Conservation (phyloP, 2,888 invertebrate genomes). For the Drosophila melanosoma region DNA sequence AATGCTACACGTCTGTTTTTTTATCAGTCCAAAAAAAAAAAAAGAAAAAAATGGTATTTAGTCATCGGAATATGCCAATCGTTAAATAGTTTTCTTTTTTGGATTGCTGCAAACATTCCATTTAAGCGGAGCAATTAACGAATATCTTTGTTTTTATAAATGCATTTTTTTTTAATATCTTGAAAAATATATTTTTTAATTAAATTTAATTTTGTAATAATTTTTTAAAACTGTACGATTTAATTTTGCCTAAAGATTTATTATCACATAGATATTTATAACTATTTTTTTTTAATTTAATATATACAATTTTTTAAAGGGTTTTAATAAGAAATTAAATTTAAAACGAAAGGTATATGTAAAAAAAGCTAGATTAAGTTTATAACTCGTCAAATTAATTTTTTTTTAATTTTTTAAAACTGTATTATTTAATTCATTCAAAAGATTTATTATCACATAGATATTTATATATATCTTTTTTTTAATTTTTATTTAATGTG, state of each 20-base stretch:
- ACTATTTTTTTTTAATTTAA: not conserved
- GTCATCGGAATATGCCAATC: constrained; percentile 20
- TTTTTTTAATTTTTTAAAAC: too few relatives aligned
- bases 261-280: not conserved
- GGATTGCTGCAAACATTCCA: not conserved
- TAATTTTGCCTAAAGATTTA: not conserved
- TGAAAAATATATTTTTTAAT: not conserved
- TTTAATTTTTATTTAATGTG: not conserved
- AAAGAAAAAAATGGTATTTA: constrained; percentile 1
- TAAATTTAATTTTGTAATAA: not conserved
- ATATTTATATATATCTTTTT: not conserved
- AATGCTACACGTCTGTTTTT: constrained; percentile 17
- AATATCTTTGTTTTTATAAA: not conserved
- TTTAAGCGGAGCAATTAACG: not conserved
- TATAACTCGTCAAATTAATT: not conserved
- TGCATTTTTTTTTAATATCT: not conserved
- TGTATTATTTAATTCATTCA: not conserved
- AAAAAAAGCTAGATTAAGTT: not conserved
- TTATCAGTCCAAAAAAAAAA: constrained; percentile 12
- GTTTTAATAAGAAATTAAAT: not conserved
- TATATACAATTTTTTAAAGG: not conserved
- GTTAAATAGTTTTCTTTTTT: constrained; percentile 5
- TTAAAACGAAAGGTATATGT: not conserved
- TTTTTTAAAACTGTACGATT: too few relatives aligned
- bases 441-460: not conserved